phyloP scores from a whole-genome alignment of 37 sponge, comb jelly and placozoan species.

The Tethya wilhelma region DNA sequence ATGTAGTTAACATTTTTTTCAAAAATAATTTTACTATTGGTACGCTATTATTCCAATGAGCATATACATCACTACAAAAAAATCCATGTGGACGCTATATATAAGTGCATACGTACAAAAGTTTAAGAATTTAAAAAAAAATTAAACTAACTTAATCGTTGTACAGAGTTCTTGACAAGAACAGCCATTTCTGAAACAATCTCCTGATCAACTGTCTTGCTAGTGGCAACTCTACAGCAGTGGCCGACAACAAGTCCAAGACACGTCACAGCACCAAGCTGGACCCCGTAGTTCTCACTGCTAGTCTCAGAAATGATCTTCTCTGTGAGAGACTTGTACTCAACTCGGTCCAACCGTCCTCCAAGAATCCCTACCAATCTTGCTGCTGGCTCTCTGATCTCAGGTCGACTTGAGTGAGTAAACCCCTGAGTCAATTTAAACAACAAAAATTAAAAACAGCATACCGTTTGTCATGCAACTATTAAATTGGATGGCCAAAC shows the following conservation, averaged over 20 bases:
- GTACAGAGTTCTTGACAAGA: constrained; percentile 15
- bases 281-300: constrained; percentile 36
- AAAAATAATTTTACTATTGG: no score
- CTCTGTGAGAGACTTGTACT: constrained; percentile 10
- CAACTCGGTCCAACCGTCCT: not conserved
- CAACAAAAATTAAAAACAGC: no score
- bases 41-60: not conserved
- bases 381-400: constrained; percentile 62
- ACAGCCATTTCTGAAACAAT: not conserved
- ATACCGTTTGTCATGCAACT: no score
- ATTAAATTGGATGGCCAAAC: no score
- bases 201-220: not conserved
- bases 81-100: not conserved
- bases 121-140: not conserved
- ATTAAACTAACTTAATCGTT: constrained; percentile 28
- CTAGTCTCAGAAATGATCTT: constrained; percentile 15
- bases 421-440: constrained; percentile 45
- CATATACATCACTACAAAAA: not conserved
- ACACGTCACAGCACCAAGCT: constrained; percentile 59
- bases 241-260: constrained; percentile 43
- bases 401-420: constrained; percentile 45
- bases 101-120: not conserved
- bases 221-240: not conserved
- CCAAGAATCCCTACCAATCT: constrained; percentile 41
- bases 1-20: not conserved